Conservation (phyloP, 2,113 vertebrate species). For the Morone saxatilis region DNA sequence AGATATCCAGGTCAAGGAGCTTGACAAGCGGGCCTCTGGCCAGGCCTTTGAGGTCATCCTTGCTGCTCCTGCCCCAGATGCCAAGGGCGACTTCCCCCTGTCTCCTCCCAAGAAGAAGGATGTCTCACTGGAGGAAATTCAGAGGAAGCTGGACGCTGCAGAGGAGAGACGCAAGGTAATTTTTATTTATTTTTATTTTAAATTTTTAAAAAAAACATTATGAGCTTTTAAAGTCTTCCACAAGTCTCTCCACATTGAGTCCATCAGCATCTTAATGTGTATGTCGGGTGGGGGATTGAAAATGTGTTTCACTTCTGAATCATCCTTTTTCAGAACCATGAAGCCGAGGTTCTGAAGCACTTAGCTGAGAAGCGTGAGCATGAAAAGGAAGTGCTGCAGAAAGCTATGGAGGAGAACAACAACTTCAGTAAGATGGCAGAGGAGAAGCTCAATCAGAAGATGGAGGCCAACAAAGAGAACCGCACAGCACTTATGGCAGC, state of each 20-base stretch:
- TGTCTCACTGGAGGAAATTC: constrained; percentile 95
- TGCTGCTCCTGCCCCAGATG: constrained; percentile 87
- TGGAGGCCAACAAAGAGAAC: constrained; percentile 98
- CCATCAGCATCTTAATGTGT: not conserved
- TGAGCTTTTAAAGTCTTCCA: not conserved
- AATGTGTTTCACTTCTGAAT: not conserved
- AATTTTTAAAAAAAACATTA: no score
- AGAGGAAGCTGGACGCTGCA: constrained; percentile 95
- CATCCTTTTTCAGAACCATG: constrained; percentile 87
- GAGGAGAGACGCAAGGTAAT: constrained; percentile 96
- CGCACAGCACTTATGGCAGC: constrained; percentile 95
- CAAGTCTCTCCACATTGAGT: no score
- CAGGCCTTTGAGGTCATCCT: constrained; percentile 98
- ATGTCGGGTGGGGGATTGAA: not conserved
- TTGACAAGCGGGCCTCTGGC: constrained; percentile 96
- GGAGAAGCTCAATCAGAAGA: constrained; percentile 97
- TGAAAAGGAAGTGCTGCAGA: constrained; percentile 96
- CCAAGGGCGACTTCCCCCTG: constrained; percentile 91
- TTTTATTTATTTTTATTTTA: no score
- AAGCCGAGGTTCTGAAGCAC: constrained; percentile 96
- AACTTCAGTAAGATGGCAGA: constrained; percentile 99
- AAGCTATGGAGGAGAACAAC: constrained; percentile 96
- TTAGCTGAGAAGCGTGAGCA: constrained; percentile 97
- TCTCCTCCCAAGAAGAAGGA: constrained; percentile 96
- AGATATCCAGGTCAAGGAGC: constrained; percentile 97